A percentile compares a stretch with the other conserved stretches of the same genome.
Conservation (phyloP, 2,113 vertebrate species). For the Aviceda subcristata region DNA sequence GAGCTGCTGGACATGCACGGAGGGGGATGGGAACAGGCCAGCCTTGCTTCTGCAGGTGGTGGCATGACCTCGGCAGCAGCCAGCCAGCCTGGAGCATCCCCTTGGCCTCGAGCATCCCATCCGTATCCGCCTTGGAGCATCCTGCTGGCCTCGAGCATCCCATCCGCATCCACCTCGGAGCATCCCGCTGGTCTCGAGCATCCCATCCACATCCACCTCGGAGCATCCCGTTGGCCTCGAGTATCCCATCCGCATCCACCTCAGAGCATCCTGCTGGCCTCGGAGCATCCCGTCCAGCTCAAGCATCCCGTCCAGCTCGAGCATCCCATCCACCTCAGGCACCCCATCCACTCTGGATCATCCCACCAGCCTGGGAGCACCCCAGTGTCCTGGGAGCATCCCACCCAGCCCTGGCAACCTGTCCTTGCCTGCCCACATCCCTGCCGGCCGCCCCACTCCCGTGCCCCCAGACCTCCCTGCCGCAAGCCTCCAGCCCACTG, state of each 20-base stretch:
- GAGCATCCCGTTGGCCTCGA: not conserved
- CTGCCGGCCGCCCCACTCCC: accelerated
- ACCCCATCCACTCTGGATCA: not conserved
- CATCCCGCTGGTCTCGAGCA: not conserved
- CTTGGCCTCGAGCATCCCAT: not conserved
- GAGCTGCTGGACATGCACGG: not conserved
- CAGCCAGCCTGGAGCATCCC: not conserved
- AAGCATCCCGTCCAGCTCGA: accelerated
- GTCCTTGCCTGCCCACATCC: not conserved
- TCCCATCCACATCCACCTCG: accelerated
- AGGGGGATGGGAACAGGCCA: accelerated
- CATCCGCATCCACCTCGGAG: accelerated
- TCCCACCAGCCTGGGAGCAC: not conserved
- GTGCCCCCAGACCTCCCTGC: not conserved
- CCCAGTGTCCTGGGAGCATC: not conserved
- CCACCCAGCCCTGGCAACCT: not conserved
- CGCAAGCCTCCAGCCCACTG: not conserved
- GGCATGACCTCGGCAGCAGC: too few relatives aligned
- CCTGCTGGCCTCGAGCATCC: accelerated
- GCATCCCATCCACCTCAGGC: not conserved
- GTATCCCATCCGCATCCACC: not conserved
- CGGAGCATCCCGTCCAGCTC: accelerated
- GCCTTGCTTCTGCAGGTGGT: not conserved
- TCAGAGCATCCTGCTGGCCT: accelerated
- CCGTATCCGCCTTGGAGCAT: too few relatives aligned